Evolutionary conservation across 64 coral and sea anemone species (phyloP).

Genomic region (Catalaphyllia jardinei): DNA sequence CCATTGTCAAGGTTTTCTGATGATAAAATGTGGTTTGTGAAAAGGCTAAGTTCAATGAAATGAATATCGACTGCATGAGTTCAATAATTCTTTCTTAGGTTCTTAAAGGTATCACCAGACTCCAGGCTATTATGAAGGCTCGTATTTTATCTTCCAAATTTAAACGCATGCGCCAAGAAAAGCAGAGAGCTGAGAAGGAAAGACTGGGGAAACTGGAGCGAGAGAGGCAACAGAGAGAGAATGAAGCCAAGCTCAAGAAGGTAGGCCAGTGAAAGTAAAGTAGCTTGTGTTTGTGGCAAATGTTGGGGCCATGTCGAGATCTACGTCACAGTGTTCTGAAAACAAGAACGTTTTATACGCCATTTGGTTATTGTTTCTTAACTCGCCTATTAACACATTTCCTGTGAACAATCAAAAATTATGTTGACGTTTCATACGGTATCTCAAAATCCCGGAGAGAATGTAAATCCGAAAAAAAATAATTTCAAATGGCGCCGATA

Average conservation of each 20-base stretch:
- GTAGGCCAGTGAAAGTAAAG: background rate
- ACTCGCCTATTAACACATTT: too few species aligned
- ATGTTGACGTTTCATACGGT: background rate
- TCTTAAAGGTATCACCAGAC: constrained; percentile 35
- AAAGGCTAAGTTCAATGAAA: too few species aligned
- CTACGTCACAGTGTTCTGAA: too few species aligned
- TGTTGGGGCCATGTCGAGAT: too few species aligned
- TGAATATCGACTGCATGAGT: background rate
- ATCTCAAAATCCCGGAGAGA: too few species aligned
- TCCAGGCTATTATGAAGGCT: constrained; percentile 46
- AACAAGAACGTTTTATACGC: too few species aligned
- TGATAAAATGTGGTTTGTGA: too few species aligned
- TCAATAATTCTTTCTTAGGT: constrained; percentile 6
- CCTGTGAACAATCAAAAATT: background rate
- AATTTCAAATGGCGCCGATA: too few species aligned
- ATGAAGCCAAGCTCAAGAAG: constrained; percentile 18
- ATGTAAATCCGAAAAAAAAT: too few species aligned
- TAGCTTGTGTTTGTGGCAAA: background rate
- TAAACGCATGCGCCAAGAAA: constrained; percentile 20
- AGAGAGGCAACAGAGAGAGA: constrained; percentile 36
- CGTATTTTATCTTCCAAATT: background rate
- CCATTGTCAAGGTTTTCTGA: too few species aligned
- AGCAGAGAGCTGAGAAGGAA: constrained; percentile 39
- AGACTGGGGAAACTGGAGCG: constrained; percentile 21
- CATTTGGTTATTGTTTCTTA: too few species aligned